A percentile compares a stretch with the other conserved stretches of the same genome.
phyloP scores from a whole-genome alignment of 2,797 vertebrate genomes.

The Melanotaenia nigrans region DNA sequence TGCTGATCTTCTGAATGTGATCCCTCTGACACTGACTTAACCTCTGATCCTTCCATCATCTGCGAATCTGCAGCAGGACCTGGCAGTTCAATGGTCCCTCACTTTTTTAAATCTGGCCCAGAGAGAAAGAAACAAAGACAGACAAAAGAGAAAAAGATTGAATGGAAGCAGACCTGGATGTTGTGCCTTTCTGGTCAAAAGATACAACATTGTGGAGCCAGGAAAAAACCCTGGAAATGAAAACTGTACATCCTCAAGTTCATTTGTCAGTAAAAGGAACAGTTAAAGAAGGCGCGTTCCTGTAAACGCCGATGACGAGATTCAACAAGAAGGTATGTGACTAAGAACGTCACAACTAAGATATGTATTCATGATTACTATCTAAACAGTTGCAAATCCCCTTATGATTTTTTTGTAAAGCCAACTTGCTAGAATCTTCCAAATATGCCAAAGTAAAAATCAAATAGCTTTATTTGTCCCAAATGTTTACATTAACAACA shows the following conservation, averaged over 20 bases:
- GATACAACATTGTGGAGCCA: background rate
- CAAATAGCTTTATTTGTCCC: background rate
- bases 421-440: background rate
- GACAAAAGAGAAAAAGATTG: background rate
- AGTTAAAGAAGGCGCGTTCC: conserved; percentile 33
- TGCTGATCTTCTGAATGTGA: conserved; percentile 27
- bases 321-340: background rate
- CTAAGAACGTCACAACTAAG: conserved; percentile 3
- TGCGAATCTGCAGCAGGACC: conserved; percentile 50
- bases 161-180: conserved; percentile 2
- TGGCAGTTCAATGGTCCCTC: conserved; percentile 67
- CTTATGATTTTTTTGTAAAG: background rate
- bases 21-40: conserved; percentile 25
- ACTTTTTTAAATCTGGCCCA: conserved; percentile 61
- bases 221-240: conserved; percentile 6
- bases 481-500: background rate
- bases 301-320: conserved; percentile 8
- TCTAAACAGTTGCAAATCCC: background rate
- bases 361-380: conserved; percentile 24
- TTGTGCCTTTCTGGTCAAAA: conserved; percentile 6
- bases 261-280: conserved; percentile 11
- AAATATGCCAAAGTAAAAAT: background rate
- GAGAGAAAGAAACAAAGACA: conserved; percentile 20
- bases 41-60: conserved; percentile 63
- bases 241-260: conserved; percentile 4